These are phyloP conservation scores for Tenthredo amoena DNA, from an alignment of 2,888 invertebrate genomes.

Conservation along the genomic window DNA sequence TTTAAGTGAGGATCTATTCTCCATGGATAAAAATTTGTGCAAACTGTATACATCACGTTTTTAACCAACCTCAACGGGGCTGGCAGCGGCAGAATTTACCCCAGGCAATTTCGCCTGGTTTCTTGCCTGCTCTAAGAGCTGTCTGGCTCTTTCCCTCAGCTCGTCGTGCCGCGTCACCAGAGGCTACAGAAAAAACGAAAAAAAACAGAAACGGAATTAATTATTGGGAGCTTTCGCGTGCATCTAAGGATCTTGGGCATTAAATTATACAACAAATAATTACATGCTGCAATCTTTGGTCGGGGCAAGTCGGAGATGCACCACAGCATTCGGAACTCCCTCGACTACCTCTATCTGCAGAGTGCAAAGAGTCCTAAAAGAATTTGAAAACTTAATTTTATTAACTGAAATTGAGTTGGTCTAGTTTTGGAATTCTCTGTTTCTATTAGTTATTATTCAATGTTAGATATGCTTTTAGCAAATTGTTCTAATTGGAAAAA, in stretches of 20 bases:
- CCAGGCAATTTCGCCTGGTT: conserved; percentile 76
- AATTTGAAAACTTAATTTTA: conserved; percentile 18
- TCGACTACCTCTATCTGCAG: conserved; percentile 71
- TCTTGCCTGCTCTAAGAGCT: conserved; percentile 90
- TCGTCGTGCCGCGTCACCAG: conserved; percentile 90
- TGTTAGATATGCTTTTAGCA: background rate
- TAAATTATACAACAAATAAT: conserved; percentile 60
- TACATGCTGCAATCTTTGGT: conserved; percentile 74
- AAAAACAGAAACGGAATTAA: background rate
- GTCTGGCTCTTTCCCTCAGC: conserved; percentile 90
- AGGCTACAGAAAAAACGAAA: conserved; percentile 79
- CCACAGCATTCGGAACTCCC: conserved; percentile 73
- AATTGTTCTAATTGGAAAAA: background rate
- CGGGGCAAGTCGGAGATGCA: conserved; percentile 71
- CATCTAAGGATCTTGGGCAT: background rate
- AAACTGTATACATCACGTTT: background rate
- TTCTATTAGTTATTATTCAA: background rate
- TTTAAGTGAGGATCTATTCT: background rate
- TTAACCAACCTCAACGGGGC: conserved; percentile 79
- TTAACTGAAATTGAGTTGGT: background rate
- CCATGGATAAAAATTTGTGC: background rate
- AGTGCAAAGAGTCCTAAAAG: conserved; percentile 68
- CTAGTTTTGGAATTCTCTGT: background rate
- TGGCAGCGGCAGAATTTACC: conserved; percentile 79
- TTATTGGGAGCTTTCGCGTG: background rate